Evolutionary conservation across 1,140 invertebrate genomes (phyloP), one percentile per base, ranked within the genome.

Genomic region (Drosophila chauvacae): DNA sequence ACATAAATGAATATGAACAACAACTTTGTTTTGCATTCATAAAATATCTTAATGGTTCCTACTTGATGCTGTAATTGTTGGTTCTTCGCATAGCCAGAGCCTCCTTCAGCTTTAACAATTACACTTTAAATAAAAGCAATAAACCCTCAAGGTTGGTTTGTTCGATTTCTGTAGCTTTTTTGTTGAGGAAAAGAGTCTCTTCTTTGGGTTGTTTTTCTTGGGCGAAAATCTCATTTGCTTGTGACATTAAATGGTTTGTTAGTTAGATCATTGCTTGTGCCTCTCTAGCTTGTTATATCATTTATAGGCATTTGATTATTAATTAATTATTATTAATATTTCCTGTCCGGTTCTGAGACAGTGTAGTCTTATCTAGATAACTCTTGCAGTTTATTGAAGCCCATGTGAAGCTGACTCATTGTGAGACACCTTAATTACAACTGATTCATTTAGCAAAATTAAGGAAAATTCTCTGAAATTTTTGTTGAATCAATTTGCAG

Each of bases 1-100:
- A 72, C 61, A 41, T 41, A 18, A 39, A 47, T 35, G 37, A 45
- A 62, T 13, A 45, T 33, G 13, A 39, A 51, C 47, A 60, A 68
- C 39, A 51, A 55, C 26, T 35, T 69, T 71, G 51, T 71, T 71
- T 69, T 71, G 69, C 65, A 72, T 73, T 72, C 69, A 72, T 72
- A 60, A 73, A 73, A 60, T 60, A 59, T 42, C 41, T 73, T 72
- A 60, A 72, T 73, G 55, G 70, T 44, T 59, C 55, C 53, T 55
- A 7, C 45, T 73, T 72, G 66, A 60, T 73, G 45, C 50, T 72
- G 70, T 73, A 73, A 73, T 50, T 60, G 66, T 72, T 10, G 37
- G 23, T 72, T 72, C 66, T 60, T 71, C 35, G 35, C 45, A 37
- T 14, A 13, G 35, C 35, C 35, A 13, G 0, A 13, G 35, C 35